Base-by-base conservation (phyloP, 1,140 invertebrate genomes). In the Trichomalopsis sarcophagae region DNA sequence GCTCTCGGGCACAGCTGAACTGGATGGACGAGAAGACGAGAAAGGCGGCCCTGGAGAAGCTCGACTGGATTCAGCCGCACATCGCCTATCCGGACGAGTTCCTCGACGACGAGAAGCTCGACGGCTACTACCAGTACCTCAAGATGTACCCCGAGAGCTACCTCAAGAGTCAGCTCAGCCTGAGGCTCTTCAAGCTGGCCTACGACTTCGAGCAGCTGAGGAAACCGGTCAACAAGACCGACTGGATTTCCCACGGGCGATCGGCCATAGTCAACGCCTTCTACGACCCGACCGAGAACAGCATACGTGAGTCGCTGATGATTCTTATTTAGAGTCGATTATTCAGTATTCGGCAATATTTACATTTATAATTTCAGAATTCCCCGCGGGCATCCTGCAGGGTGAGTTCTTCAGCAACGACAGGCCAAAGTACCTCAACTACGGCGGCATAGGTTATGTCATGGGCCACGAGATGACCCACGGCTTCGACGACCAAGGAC, bases 11-110 rank as follows among this genome's bases (percentile, higher is more conserved):
- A 33, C 30, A 96, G 88, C 95, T 97, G 3, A 95, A 96, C 6
- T 99, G 98, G 98, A 98, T 99, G 97, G 97, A 98, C 89, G 94
- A 96, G 1, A 93, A 94, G 75, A 98, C 98, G 0, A 96, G 95
- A 82, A 90, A 92, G 81, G 95, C 94, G 68, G 97, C 96, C 4
- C 90, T 97, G 66, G 94, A 96, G 13, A 97, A 97, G 91, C 95
- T 97, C 0, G 93, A 95, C 21, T 94, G 94, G 5, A 97, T 97
- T 95, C 93, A 95, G 3, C 94, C 95, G 4, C 96, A 97, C 89
- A 97, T 98, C 88, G 97, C 96, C 2, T 97, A 97, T 89, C 96
- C 97, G 6, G 95, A 96, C 82, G 97, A 98, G 92, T 95, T 98
- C 68, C 90, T 97, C 4, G 94, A 97, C 85, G 93, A 97, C 77